phyloP scores from a whole-genome alignment of 2,113 vertebrate genomes.

The Lamprotornis superbus region DNA sequence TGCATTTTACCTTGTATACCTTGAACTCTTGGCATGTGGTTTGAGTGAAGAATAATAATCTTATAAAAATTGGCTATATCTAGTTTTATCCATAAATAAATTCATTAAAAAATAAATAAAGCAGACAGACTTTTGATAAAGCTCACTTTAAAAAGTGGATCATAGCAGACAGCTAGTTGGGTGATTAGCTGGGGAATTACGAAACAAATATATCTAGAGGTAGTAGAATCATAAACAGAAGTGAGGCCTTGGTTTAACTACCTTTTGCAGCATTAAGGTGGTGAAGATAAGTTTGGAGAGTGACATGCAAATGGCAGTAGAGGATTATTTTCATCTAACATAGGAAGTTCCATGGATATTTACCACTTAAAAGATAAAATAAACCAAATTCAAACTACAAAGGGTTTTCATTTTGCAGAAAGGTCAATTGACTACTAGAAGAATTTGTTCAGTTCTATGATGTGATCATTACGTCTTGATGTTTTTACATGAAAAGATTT shows the following conservation, averaged over 20 bases:
- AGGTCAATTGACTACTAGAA: not conserved
- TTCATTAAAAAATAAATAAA: not conserved
- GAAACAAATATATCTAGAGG: not conserved
- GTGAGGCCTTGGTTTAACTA: not conserved
- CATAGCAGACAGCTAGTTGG: not conserved
- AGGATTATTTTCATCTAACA: not conserved
- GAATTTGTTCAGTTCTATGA: not conserved
- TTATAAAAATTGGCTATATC: not conserved
- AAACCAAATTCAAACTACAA: not conserved
- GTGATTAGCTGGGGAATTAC: not conserved
- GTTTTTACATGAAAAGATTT: not conserved
- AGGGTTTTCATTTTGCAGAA: not conserved
- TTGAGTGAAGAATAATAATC: not conserved
- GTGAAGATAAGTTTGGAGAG: not conserved
- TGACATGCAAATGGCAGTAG: not conserved
- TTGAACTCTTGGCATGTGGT: not conserved
- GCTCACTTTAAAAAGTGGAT: not conserved
- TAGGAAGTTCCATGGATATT: not conserved
- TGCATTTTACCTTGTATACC: not conserved
- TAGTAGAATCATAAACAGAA: not conserved
- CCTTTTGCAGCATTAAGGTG: not conserved
- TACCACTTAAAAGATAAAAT: not conserved
- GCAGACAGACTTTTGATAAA: not conserved
- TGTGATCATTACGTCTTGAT: not conserved
- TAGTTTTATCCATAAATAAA: not conserved